Percentiles rank a stretch among this genome's conserved stretches.
Conservation (phyloP, 2,797 vertebrate species). For the Pseudochromis fuscus region DNA sequence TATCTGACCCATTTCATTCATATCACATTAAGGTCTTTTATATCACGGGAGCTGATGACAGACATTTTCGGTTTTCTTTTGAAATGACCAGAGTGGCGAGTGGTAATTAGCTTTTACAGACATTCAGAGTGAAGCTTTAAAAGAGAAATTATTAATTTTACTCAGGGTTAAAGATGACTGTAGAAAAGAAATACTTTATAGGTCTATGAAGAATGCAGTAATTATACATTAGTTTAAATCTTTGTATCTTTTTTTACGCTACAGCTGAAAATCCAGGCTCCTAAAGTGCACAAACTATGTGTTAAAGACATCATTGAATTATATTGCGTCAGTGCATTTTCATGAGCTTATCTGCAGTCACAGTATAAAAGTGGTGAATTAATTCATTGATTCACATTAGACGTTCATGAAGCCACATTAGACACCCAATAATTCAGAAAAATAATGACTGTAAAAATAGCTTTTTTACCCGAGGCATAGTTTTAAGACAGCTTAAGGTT, state of each 20-base stretch:
- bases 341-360: background rate
- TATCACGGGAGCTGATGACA: slow-evolving; percentile 51
- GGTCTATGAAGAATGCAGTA: background rate
- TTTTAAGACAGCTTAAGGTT: slow-evolving; percentile 26
- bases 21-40: slow-evolving; percentile 51
- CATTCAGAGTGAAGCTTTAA: slow-evolving; percentile 34
- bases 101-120: slow-evolving; percentile 40
- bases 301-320: background rate
- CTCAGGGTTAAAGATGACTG: slow-evolving; percentile 33
- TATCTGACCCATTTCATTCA: slow-evolving; percentile 59
- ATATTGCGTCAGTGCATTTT: background rate
- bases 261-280: background rate
- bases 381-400: slow-evolving; percentile 11
- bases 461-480: slow-evolving; percentile 10
- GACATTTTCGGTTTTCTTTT: slow-evolving; percentile 45
- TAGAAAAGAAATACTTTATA: slow-evolving; percentile 8
- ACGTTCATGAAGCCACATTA: slow-evolving; percentile 20
- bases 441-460: slow-evolving; percentile 5
- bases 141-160: slow-evolving; percentile 32
- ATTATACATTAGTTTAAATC: slow-evolving; percentile 17
- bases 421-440: slow-evolving; percentile 12
- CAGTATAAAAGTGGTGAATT: background rate
- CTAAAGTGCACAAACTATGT: background rate
- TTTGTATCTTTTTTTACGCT: no score
- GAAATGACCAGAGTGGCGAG: slow-evolving; percentile 33